phyloP scores from a whole-genome alignment of 1,140 invertebrate species.

The Galleria mellonella region DNA sequence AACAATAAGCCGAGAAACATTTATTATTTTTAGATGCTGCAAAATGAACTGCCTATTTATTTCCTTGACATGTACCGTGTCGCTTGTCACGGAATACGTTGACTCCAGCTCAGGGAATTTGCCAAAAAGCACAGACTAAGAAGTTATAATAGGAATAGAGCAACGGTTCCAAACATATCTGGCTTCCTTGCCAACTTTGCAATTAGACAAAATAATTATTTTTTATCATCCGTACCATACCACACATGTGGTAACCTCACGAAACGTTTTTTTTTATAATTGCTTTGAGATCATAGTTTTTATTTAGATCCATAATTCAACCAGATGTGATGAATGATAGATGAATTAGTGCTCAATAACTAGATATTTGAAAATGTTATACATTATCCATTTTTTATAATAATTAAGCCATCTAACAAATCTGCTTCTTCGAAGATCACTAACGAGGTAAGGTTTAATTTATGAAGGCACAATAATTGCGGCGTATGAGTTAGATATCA shows the following conservation, averaged over 20 bases:
- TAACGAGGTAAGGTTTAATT: constrained; percentile 32
- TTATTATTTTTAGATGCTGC: constrained; percentile 42
- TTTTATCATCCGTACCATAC: constrained; percentile 34
- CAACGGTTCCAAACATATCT: constrained; percentile 49
- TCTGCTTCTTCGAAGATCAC: constrained; percentile 19
- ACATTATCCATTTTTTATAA: no score
- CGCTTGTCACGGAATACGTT: constrained; percentile 62
- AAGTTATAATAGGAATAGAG: constrained; percentile 57
- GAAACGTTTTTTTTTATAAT: constrained; percentile 17
- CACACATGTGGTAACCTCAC: constrained; percentile 24
- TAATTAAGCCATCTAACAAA: constrained; percentile 6
- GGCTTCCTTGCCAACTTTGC: constrained; percentile 65
- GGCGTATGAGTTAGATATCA: constrained; percentile 36
- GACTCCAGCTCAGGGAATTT: constrained; percentile 54
- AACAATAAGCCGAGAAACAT: constrained; percentile 42
- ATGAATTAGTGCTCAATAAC: neutral
- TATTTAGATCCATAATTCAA: constrained; percentile 16
- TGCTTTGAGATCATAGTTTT: constrained; percentile 25
- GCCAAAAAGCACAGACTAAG: constrained; percentile 53
- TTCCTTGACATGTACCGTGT: constrained; percentile 56
- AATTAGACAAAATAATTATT: constrained; percentile 60
- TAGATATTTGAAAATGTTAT: neutral
- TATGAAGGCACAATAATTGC: constrained; percentile 55
- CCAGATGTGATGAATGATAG: constrained; percentile 16
- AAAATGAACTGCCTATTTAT: constrained; percentile 50